Evolutionary conservation across 2,888 invertebrate genomes (phyloP).

Genomic region (Drosophila lacicola): DNA sequence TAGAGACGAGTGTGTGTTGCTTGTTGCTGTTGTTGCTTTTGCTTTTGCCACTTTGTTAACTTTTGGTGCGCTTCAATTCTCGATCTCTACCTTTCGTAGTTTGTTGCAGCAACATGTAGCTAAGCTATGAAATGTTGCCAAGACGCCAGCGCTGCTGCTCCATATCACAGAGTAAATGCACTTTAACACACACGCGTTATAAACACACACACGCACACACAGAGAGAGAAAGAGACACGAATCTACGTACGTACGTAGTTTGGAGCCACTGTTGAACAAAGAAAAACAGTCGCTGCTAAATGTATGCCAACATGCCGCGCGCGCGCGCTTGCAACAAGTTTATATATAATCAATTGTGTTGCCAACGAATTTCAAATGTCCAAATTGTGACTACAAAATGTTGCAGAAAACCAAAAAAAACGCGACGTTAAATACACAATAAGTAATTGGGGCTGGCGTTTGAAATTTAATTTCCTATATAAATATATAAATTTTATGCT

Average conservation of each 20-base stretch:
- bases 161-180: conserved; percentile 60
- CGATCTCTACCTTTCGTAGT: conserved; percentile 34
- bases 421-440: conserved; percentile 17
- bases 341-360: conserved; percentile 9
- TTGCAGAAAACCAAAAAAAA: conserved; percentile 1
- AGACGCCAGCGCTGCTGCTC: conserved; percentile 39
- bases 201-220: conserved; percentile 5
- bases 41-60: conserved; percentile 21
- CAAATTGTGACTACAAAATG: conserved; percentile 6
- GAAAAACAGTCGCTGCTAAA: conserved; percentile 69
- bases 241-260: conserved; percentile 14
- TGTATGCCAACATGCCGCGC: conserved; percentile 71
- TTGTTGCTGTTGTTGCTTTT: conserved; percentile 14
- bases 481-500: conserved; percentile 19
- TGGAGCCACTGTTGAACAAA: conserved; percentile 65
- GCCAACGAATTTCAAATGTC: conserved; percentile 14
- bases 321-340: conserved; percentile 62
- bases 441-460: conserved; percentile 11
- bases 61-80: conserved; percentile 25
- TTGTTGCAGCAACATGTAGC: conserved; percentile 58
- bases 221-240: neutral
- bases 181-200: conserved; percentile 26
- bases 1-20: neutral
- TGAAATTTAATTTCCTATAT: conserved; percentile 31
- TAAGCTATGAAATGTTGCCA: conserved; percentile 41